Percentiles rank a stretch among this genome's conserved stretches.
Conservation (phyloP, 2,888 invertebrate genomes). For the Venusia cambrica region DNA sequence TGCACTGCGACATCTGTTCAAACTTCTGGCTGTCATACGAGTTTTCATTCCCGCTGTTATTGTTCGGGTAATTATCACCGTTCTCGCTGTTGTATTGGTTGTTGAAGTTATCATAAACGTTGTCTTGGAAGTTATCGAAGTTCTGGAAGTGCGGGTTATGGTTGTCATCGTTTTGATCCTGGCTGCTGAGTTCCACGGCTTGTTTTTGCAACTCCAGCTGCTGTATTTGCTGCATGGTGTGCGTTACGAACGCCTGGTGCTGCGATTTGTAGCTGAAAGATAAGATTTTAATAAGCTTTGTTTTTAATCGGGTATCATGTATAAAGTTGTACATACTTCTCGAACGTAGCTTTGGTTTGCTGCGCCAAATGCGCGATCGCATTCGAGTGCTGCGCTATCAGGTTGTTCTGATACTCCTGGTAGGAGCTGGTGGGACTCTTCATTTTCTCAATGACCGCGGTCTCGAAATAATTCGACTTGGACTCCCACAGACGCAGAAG, state of each 20-base stretch:
- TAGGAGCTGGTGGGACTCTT: slow-evolving; percentile 93
- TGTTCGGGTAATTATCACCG: slow-evolving; percentile 67
- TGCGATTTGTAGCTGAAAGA: slow-evolving; percentile 90
- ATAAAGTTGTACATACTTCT: slow-evolving; percentile 84
- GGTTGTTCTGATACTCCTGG: slow-evolving; percentile 92
- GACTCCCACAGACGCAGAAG: slow-evolving; percentile 97
- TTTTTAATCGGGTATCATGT: too few relatives aligned
- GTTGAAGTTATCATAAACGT: too few relatives aligned
- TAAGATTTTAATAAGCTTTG: slow-evolving; percentile 1
- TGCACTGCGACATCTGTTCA: slow-evolving; percentile 62
- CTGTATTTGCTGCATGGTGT: slow-evolving; percentile 94
- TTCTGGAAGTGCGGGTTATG: slow-evolving; percentile 55
- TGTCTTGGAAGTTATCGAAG: slow-evolving; percentile 57
- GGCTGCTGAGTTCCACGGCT: slow-evolving; percentile 79
- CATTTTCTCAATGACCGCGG: slow-evolving; percentile 91
- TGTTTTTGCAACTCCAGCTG: slow-evolving; percentile 90
- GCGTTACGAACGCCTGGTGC: slow-evolving; percentile 96
- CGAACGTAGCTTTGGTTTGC: slow-evolving; percentile 91
- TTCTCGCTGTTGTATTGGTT: slow-evolving; percentile 66
- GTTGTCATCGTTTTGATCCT: slow-evolving; percentile 57
- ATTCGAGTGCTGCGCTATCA: slow-evolving; percentile 90
- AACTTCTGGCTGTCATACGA: slow-evolving; percentile 73
- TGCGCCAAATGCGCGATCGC: slow-evolving; percentile 89
- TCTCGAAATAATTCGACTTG: slow-evolving; percentile 93
- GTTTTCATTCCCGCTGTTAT: slow-evolving; percentile 76